Evolutionary conservation across 2,888 invertebrate genomes (phyloP), one percentile per base, ranked within the genome.

Genomic region (Pyrochroa serraticornis): DNA sequence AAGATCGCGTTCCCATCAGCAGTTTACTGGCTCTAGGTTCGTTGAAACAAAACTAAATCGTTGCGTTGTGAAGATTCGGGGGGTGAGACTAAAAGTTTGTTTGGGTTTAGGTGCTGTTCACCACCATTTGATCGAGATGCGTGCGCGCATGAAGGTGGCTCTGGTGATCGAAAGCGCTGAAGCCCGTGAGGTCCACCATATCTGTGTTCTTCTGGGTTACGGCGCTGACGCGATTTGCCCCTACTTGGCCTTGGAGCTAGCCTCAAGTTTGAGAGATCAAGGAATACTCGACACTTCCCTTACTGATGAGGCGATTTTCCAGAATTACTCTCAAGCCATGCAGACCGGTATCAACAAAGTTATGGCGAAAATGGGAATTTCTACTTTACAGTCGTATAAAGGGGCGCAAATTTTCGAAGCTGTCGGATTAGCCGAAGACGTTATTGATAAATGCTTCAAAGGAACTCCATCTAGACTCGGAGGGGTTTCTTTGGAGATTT

Each of bases 321-420:
- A 84, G 57, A 91, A 96, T 67, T 99, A 97, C 79, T 88, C 94
- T 37, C 90, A 91, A 65, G 95, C 97, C 36, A 77, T 78, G 72
- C 73, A 75, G 55, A 79, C 79, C n/a, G 79, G 79, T 32, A 75
- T 78, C 49, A 77, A 72, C 45, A 95, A 95, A 80, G 94, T 87
- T 0, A 99, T 99, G 98, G 98, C 99, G 3, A 99, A 99, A 80
- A 99, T 99, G 99, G 99, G 99, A 54, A 99, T 99, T 75, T 97
- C 96, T 54, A 99, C 98, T 0, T 82, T 99, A 36, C 98, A 98
- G 78, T 97, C 97, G 0, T 99, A 99, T 81, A 98, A 97, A 82
- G 94, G 97, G 63, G 99, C 99, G 0, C 99, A 99, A 82, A 99
- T 99, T 71, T 99, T 99, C 76, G 99, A 99, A 80, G 97, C 97